Evolutionary conservation across 2,113 vertebrate species (phyloP), one percentile per base, ranked within the genome.

Genomic region (Phalacrocorax pelagicus): DNA sequence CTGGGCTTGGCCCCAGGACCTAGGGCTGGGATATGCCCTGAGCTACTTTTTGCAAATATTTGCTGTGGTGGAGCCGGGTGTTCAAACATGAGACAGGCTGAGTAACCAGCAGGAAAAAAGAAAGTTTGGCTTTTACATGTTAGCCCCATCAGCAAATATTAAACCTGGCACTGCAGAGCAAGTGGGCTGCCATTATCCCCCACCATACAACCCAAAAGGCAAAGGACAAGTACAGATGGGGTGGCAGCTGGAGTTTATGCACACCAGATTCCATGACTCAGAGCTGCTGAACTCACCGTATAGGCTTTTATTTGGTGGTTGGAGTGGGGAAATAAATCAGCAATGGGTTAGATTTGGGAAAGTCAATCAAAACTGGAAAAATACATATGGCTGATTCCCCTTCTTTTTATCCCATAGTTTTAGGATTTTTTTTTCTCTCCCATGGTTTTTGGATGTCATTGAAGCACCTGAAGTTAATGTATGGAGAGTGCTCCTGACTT

Each of bases 131-230:
- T 82, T 72, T 29, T 73, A 57, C 16, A 8, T 71, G 26, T 71
- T 62, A 74, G 65, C 59, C 58, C 81, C 78, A 66, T 23, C 51
- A 30, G 44, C 66, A 95, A 92, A 52, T 65, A 82, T 54, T 94
- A 82, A 42, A 58, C 73, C 0, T 1, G 62, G 47, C 20, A 22
- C 47, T 10, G 17, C 2, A 0, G 67, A 79, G 22, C 59, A 36
- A 63, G 55, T 0, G 0, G 70, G 20, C 12, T 89, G 80, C 65
- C 6, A 2, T n/a, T 80, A 4, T 49, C 16, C 22, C 12, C 38
- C 0, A 0, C 44, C 2, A 1, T 65, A 49, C 0, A 0, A 42
- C 44, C 38, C 17, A 15, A 4, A 32, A 79, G 61, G 36, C 49
- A 81, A 81, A 67, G 57, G n/a, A 72, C n/a, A 22, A 36, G 11